Evolutionary conservation across 2,888 invertebrate species (phyloP).

Genomic region (Lagria hirta): DNA sequence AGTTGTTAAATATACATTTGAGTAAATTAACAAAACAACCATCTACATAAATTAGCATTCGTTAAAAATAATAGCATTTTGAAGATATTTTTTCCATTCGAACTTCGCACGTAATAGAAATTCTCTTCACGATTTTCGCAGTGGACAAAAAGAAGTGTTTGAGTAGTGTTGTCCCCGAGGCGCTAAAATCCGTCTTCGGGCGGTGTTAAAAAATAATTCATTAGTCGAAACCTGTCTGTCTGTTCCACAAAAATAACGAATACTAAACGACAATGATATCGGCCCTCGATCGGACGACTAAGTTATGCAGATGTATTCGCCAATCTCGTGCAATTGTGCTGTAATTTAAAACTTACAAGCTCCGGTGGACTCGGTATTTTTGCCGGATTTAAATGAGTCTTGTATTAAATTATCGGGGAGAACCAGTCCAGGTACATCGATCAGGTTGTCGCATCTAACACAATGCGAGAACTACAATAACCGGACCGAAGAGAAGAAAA

Average conservation of each 20-base stretch:
- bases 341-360: slow-evolving; percentile 52
- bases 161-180: too few species aligned
- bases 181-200: slow-evolving; percentile 42
- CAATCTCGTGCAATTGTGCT: slow-evolving; percentile 55
- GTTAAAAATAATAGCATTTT: slow-evolving; percentile 5
- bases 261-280: slow-evolving; percentile 49
- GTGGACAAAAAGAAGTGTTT: too few species aligned
- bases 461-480: slow-evolving; percentile 33
- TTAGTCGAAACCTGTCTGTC: slow-evolving; percentile 38
- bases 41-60: slow-evolving; percentile 17
- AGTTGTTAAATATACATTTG: slow-evolving; percentile 13
- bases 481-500: background rate
- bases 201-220: slow-evolving; percentile 43
- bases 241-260: slow-evolving; percentile 23
- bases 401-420: slow-evolving; percentile 50
- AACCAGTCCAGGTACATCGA: slow-evolving; percentile 44
- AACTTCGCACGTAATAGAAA: slow-evolving; percentile 12
- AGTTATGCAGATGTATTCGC: slow-evolving; percentile 55
- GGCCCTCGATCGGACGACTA: slow-evolving; percentile 47
- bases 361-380: slow-evolving; percentile 48
- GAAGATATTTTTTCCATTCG: slow-evolving; percentile 8
- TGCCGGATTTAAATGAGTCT: slow-evolving; percentile 50
- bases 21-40: slow-evolving; percentile 11
- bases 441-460: slow-evolving; percentile 42
- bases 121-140: too few species aligned